Base-by-base conservation (phyloP, 2,888 invertebrate species). In the Tinea pellionella region DNA sequence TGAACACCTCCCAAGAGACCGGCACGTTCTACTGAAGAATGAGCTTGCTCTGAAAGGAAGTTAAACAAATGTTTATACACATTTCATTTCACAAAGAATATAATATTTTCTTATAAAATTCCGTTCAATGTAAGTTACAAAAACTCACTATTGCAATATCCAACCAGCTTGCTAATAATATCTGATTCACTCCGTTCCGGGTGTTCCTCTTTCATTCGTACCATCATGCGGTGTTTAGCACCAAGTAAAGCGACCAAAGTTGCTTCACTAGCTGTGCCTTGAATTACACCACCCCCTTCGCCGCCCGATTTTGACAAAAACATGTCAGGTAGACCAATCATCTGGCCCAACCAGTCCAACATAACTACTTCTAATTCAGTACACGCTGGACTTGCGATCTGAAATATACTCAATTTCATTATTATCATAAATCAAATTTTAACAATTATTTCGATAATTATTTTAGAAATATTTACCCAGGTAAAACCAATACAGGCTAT, bases 401-500 rank as follows among this genome's bases (percentile, higher is more conserved):
- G 74, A 51, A 79, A 76, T 12, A 42, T n/a, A 42, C 8, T n/a
- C n/a, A n/a, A n/a, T n/a, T n/a, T n/a, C n/a, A n/a, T n/a, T n/a
- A n/a, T n/a, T n/a, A n/a, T n/a, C n/a, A n/a, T n/a, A n/a, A n/a
- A n/a, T n/a, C n/a, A n/a, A n/a, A n/a, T n/a, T n/a, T n/a, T n/a
- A 42, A 42, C 13, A n/a, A 61, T 32, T 13, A 42, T n/a, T n/a
- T n/a, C n/a, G n/a, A n/a, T n/a, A n/a, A n/a, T n/a, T n/a, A n/a
- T n/a, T n/a, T n/a, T n/a, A n/a, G 30, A 7, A 7, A 30, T 30
- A 30, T 30, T 82, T 89, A 97, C 97, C 98, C 98, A 98, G 24
- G 96, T 92, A 78, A 98, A 98, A 65, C 98, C 98, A 67, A 98
- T 97, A 75, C 97, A 97, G 2, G 96, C 97, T 66, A 98, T 96